Conservation (phyloP, 2,113 vertebrate genomes). For the Nannobrachium achirus region DNA sequence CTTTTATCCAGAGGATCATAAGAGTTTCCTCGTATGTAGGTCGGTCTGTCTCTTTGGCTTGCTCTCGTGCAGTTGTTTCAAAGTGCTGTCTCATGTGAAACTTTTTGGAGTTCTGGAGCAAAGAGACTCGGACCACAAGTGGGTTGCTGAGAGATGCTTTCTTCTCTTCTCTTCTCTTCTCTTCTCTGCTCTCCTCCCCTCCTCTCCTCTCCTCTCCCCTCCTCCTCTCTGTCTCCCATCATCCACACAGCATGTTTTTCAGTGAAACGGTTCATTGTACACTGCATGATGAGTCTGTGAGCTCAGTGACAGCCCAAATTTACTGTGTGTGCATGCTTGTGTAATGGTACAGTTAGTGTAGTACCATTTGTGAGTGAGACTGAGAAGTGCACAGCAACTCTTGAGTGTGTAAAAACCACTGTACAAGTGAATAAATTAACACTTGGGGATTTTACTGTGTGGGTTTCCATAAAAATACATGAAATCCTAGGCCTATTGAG, state of each 20-base stretch:
- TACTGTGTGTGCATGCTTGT: too few species aligned
- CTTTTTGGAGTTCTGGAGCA: constrained; percentile 30
- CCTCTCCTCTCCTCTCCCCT: neutral
- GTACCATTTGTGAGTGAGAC: too few species aligned
- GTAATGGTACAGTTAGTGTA: too few species aligned
- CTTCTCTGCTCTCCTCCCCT: neutral
- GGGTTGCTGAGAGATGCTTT: constrained; percentile 56
- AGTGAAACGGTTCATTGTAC: neutral
- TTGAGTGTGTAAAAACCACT: too few species aligned
- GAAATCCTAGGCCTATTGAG: too few species aligned
- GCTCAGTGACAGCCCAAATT: too few species aligned
- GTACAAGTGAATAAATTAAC: too few species aligned
- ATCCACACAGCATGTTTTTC: neutral
- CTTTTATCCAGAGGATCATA: constrained; percentile 33
- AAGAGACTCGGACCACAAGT: constrained; percentile 49
- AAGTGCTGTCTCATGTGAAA: constrained; percentile 59
- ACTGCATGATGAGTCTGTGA: too few species aligned
- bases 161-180: constrained; percentile 27
- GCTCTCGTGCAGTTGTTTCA: constrained; percentile 55
- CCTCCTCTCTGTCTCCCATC: neutral
- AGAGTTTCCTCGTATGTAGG: constrained; percentile 62
- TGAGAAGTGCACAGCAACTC: too few species aligned
- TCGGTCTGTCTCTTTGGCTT: constrained; percentile 53
- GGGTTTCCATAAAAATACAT: too few species aligned
- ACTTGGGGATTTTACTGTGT: too few species aligned